phyloP scores from a whole-genome alignment of 2,113 vertebrate species.

The Noctilio leporinus region DNA sequence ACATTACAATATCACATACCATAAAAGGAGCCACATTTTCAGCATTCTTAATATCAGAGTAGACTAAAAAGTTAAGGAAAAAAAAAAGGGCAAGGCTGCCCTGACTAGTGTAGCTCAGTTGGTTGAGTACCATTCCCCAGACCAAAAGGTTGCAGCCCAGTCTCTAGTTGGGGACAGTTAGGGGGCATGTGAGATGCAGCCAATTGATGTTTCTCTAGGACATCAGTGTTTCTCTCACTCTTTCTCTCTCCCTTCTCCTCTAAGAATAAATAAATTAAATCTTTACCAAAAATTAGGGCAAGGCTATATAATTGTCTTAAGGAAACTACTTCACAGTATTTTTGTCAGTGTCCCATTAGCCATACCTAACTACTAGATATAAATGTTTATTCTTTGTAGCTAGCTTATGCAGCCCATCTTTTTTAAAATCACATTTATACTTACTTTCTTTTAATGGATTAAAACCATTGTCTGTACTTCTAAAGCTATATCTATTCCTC shows the following conservation, averaged over 20 bases:
- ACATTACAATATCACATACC: not conserved
- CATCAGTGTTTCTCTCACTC: too few relatives aligned
- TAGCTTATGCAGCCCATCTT: not conserved
- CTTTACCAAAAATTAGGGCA: not conserved
- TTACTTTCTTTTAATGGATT: slow-evolving; percentile 37
- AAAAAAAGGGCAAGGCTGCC: not conserved
- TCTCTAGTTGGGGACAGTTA: too few relatives aligned
- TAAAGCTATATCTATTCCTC: slow-evolving; percentile 57
- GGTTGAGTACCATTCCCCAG: too few relatives aligned
- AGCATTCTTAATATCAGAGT: not conserved
- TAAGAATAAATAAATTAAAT: too few relatives aligned
- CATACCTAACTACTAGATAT: not conserved
- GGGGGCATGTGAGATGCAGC: too few relatives aligned
- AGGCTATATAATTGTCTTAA: not conserved
- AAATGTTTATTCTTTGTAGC: not conserved
- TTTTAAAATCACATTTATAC: not conserved
- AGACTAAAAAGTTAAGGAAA: not conserved
- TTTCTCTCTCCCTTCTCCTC: too few relatives aligned
- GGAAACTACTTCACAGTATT: not conserved
- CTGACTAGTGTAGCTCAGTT: too few relatives aligned
- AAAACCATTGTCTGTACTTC: not conserved
- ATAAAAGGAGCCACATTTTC: not conserved
- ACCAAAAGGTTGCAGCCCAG: too few relatives aligned
- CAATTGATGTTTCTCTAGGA: too few relatives aligned
- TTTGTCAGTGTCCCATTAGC: not conserved